Evolutionary conservation across 2,113 vertebrate genomes (phyloP).

Genomic region (Oncorhynchus mykiss): DNA sequence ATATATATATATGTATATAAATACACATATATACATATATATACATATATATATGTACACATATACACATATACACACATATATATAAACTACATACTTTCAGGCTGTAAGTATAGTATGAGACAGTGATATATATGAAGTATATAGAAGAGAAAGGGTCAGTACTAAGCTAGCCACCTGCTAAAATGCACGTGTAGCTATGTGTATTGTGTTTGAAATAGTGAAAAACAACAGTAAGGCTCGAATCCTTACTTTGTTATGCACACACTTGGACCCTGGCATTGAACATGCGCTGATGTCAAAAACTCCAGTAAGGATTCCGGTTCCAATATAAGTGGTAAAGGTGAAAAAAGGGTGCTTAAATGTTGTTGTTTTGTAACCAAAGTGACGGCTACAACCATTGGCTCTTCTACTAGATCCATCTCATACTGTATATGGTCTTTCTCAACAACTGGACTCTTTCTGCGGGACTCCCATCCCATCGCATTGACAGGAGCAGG

Average conservation of each 20-base stretch:
- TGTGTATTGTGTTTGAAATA: neutral
- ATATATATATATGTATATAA: no score
- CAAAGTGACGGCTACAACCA: no score
- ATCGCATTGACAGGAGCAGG: slow-evolving; percentile 10
- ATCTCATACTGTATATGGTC: neutral
- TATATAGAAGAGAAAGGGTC: slow-evolving; percentile 3
- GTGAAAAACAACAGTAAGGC: neutral
- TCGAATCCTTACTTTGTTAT: neutral
- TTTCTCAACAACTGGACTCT: slow-evolving; percentile 8
- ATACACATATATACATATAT: accelerated
- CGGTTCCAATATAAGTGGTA: no score
- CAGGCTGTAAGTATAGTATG: no score
- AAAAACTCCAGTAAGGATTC: neutral
- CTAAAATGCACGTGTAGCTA: neutral
- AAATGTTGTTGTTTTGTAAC: no score
- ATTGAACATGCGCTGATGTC: neutral
- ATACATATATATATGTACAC: no score
- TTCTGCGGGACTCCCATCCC: slow-evolving; percentile 7
- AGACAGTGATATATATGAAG: no score
- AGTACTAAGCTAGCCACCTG: slow-evolving; percentile 17
- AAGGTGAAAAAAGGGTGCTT: no score
- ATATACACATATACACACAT: no score
- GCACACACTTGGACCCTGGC: no score
- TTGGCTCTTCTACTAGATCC: no score
- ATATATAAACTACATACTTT: no score